Evolutionary conservation across 2,797 vertebrate species (phyloP).

Genomic region (Eurystomus glaucurus): DNA sequence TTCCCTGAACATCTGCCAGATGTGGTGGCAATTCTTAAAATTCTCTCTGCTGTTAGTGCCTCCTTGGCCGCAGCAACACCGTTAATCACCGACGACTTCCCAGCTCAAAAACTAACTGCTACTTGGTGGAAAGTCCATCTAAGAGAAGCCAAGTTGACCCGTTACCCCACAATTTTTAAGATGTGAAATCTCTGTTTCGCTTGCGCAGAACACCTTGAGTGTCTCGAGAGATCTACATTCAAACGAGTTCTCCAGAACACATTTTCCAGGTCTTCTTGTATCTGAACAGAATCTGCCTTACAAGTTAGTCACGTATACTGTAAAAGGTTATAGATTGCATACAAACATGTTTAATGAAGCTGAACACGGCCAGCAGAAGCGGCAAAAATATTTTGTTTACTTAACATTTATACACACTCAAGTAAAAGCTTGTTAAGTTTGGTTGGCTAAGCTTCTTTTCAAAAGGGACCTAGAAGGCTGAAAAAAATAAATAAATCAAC

Average conservation of each 20-base stretch:
- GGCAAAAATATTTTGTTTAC: slow-evolving; percentile 50
- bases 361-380: slow-evolving; percentile 41
- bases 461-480: slow-evolving; percentile 24
- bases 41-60: not conserved
- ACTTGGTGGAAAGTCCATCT: not conserved
- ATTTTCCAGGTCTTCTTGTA: not conserved
- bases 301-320: not conserved
- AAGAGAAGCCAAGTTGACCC: not conserved
- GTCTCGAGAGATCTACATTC: not conserved
- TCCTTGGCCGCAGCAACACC: not conserved
- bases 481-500: slow-evolving; percentile 44
- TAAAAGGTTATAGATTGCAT: not conserved
- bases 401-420: slow-evolving; percentile 54
- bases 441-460: slow-evolving; percentile 56
- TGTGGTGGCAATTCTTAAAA: not conserved
- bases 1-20: not conserved
- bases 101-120: not conserved
- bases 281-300: not conserved
- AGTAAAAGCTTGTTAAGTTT: slow-evolving; percentile 56
- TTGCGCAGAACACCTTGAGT: not conserved
- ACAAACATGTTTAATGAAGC: slow-evolving; percentile 52
- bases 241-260: not conserved
- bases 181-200: not conserved
- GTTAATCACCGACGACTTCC: not conserved
- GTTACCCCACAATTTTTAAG: not conserved